These are phyloP conservation scores for Oreochromis grahami DNA, from an alignment of 2,797 vertebrate species.

Conservation along the genomic window DNA sequence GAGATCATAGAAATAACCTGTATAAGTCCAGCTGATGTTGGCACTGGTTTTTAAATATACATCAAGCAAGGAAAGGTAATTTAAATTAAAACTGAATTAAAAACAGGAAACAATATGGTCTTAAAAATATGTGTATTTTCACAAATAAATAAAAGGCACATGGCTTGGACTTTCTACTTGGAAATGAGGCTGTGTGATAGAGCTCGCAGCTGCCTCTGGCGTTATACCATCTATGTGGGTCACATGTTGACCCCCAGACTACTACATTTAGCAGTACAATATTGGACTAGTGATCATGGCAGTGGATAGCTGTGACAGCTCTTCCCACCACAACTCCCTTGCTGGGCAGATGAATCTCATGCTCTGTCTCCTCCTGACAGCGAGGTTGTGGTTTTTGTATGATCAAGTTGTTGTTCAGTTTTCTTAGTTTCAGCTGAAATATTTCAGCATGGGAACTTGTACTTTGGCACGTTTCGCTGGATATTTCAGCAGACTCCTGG, in stretches of 20 bases:
- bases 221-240: conserved; percentile 57
- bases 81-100: neutral
- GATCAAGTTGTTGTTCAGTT: neutral
- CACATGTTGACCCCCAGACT: conserved; percentile 51
- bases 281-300: conserved; percentile 31
- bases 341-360: neutral
- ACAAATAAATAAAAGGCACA: neutral
- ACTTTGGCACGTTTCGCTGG: conserved; percentile 5
- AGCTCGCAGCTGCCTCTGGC: conserved; percentile 33
- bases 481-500: neutral
- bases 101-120: neutral
- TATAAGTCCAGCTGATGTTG: neutral
- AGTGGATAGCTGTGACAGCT: neutral
- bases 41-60: neutral
- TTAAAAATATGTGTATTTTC: neutral
- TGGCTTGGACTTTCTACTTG: conserved; percentile 22
- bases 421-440: neutral
- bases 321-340: neutral
- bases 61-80: neutral
- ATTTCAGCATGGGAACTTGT: conserved; percentile 1
- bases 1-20: neutral
- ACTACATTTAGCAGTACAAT: conserved; percentile 48
- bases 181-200: conserved; percentile 28
- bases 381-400: neutral
- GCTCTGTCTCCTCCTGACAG: neutral